Evolutionary conservation across 2,888 invertebrate genomes (phyloP), one percentile per base, ranked within the genome.

Genomic region (Microctonus aethiopoides): DNA sequence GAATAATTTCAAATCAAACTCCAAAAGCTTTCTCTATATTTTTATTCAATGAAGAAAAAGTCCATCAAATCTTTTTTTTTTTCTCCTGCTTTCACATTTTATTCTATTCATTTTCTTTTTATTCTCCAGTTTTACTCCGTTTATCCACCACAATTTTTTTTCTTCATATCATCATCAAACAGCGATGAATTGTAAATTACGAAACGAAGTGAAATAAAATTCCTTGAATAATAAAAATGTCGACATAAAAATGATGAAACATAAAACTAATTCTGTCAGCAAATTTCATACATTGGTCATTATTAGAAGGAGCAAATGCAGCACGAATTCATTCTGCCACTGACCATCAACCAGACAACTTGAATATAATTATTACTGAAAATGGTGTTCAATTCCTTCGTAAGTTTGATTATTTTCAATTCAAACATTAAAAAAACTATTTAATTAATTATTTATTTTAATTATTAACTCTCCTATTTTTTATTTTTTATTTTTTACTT

Each of bases 1-100:
- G 39, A 29, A 65, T 65, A 26, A 56, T 39, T 41, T 54, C 22
- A 65, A 56, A 65, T 65, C 56, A 16, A 22, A 39, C 65, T 65
- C 20, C 7, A n/a, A 7, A 63, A 52, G 29, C 52, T 52, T 26
- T 34, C 24, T 34, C 34, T 1, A 54, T n/a, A 54, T 54, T 56
- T 65, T 65, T 26, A 56, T 56, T 39, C 36, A 39, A 56, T 16
- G 6, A 46, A 34, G 3, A 7, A 22, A 20, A 36, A 34, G 36
- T 22, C n/a, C 26, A 65, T 54, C 34, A 22, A 36, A 39, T 52
- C n/a, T 20, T 16, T 7, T 63, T 7, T 63, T 51, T 57, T 2
- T 29, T 13, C 13, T 5, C 24, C 11, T n/a, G 13, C 26, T 11
- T 0, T 13, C n/a, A 1, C 26, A 56, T 3, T n/a, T n/a, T n/a